A percentile compares a stretch with the other conserved stretches of the same genome.
Conservation (phyloP, 2,888 invertebrate genomes). For the Phortica magna region DNA sequence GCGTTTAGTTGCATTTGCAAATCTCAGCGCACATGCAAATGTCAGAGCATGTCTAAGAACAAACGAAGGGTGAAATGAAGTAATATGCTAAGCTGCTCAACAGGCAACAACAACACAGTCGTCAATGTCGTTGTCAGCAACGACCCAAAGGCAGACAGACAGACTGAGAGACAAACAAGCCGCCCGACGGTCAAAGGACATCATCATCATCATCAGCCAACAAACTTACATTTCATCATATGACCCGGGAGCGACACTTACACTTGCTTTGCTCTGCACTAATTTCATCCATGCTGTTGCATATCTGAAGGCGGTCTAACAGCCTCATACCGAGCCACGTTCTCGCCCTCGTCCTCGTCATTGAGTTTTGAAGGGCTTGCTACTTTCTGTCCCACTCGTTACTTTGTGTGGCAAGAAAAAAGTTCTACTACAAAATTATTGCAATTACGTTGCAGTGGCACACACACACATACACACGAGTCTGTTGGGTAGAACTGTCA, state of each 20-base stretch:
- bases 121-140: neutral
- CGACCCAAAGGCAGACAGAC: conserved; percentile 33
- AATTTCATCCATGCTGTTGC: neutral
- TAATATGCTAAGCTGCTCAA: neutral
- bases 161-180: conserved; percentile 36
- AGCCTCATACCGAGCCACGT: neutral
- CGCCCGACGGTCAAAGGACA: neutral
- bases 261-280: conserved; percentile 43
- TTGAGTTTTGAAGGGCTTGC: neutral
- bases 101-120: neutral
- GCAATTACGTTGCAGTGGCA: neutral
- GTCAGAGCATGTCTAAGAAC: neutral
- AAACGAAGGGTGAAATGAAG: neutral
- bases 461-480: conserved; percentile 38
- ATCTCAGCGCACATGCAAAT: neutral
- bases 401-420: neutral
- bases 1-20: conserved; percentile 5
- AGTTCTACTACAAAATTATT: neutral
- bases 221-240: conserved; percentile 41
- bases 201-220: neutral
- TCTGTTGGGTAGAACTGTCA: too few relatives aligned
- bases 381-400: neutral
- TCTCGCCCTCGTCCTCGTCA: neutral
- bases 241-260: neutral
- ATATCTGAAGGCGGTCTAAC: neutral